Conservation (phyloP, 2,888 invertebrate species). For the Eupithecia dodoneata region DNA sequence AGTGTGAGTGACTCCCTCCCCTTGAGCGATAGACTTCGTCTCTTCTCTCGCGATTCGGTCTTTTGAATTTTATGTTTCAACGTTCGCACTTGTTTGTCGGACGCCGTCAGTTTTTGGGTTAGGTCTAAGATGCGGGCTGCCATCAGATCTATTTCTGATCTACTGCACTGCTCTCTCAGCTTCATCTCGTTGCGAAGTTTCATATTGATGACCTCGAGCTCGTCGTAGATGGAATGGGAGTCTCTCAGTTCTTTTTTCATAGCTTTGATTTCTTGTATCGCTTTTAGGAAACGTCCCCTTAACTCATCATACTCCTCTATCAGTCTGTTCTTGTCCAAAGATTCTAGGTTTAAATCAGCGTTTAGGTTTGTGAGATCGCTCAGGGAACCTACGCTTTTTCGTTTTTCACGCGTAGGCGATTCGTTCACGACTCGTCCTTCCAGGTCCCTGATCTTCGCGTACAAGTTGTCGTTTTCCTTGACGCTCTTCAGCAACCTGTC, state of each 20-base stretch:
- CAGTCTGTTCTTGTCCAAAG: conserved; percentile 89
- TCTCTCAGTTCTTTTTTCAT: conserved; percentile 92
- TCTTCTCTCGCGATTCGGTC: conserved; percentile 89
- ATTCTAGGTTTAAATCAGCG: conserved; percentile 89
- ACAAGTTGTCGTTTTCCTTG: conserved; percentile 90
- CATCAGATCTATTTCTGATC: conserved; percentile 91
- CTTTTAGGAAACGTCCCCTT: conserved; percentile 90
- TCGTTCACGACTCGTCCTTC: conserved; percentile 84
- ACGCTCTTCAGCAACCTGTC: conserved; percentile 88
- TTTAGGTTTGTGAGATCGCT: conserved; percentile 92
- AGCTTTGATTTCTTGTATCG: conserved; percentile 91
- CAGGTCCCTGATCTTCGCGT: conserved; percentile 88
- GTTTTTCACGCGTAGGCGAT: conserved; percentile 83
- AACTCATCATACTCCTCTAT: conserved; percentile 92
- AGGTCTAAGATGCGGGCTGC: conserved; percentile 93
- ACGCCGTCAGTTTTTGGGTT: conserved; percentile 90
- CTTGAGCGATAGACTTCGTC: conserved; percentile 92
- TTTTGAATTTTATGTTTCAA: conserved; percentile 92
- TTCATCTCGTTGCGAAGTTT: conserved; percentile 89
- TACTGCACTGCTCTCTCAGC: conserved; percentile 85
- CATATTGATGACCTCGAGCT: conserved; percentile 90
- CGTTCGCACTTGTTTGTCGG: conserved; percentile 92
- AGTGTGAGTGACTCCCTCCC: conserved; percentile 92
- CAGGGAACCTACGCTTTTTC: conserved; percentile 90
- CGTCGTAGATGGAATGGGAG: conserved; percentile 91